A percentile compares a stretch with the other conserved stretches of the same genome.
Conservation (phyloP, 1,140 invertebrate species). For the Euwallacea similis region DNA sequence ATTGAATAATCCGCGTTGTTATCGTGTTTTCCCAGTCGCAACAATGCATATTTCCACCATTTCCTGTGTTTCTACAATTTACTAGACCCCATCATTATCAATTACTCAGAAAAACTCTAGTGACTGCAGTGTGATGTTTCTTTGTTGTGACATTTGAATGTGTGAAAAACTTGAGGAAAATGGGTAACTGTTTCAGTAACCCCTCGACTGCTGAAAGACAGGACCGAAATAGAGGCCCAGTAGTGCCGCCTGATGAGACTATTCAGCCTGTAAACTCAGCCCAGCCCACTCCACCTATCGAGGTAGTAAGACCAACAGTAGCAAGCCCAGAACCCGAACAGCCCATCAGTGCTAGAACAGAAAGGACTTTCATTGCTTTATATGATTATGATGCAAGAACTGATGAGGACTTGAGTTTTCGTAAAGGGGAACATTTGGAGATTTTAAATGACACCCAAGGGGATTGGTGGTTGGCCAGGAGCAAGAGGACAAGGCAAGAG, state of each 20-base stretch:
- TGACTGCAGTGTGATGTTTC: constrained; percentile 20
- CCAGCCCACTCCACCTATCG: constrained; percentile 64
- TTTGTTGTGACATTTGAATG: constrained; percentile 42
- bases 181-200: constrained; percentile 75
- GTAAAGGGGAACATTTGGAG: constrained; percentile 97
- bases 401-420: constrained; percentile 97
- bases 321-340: constrained; percentile 65
- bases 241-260: constrained; percentile 59
- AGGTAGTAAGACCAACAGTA: constrained; percentile 61
- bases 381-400: constrained; percentile 99
- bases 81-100: too few relatives aligned
- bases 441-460: constrained; percentile 97
- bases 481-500: constrained; percentile 91
- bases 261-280: constrained; percentile 65
- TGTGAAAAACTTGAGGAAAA: constrained; percentile 50
- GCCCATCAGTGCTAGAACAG: constrained; percentile 57
- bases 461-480: constrained; percentile 98
- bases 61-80: too few relatives aligned
- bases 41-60: too few relatives aligned
- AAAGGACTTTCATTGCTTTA: constrained; percentile 93
- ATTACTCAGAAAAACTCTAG: neutral
- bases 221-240: constrained; percentile 59
- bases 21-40: neutral
- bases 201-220: constrained; percentile 66
- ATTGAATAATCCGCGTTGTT: constrained; percentile 4